These are phyloP conservation scores for Pygoscelis adeliae DNA, from an alignment of 2,113 vertebrate species.

Conservation along the genomic window DNA sequence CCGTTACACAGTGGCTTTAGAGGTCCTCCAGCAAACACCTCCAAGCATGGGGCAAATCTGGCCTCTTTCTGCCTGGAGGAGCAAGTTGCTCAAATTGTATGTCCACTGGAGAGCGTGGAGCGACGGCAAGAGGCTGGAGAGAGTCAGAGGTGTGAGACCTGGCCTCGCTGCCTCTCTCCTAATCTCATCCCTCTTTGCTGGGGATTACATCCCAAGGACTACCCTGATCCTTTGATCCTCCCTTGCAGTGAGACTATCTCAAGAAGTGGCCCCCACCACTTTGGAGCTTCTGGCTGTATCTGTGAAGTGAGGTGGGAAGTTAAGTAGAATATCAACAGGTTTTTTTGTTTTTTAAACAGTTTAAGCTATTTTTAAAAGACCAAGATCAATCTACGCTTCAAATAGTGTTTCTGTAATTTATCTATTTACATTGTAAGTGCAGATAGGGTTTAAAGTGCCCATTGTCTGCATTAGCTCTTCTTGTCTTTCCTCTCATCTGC, in stretches of 20 bases:
- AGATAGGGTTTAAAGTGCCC: not conserved
- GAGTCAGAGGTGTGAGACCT: not conserved
- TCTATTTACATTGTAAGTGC: not conserved
- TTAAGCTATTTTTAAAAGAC: not conserved
- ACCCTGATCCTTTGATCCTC: not conserved
- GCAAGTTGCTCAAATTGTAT: not conserved
- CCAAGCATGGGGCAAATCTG: fast-evolving
- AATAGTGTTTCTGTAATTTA: not conserved
- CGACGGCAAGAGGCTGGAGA: not conserved
- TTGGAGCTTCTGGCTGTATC: not conserved
- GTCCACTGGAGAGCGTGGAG: not conserved
- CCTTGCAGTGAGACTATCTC: not conserved
- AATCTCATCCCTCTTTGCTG: not conserved
- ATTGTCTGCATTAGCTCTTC: not conserved
- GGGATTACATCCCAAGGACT: not conserved
- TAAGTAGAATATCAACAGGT: not conserved
- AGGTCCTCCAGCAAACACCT: not conserved
- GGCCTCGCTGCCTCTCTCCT: not conserved
- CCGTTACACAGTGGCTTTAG: not conserved
- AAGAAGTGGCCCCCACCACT: not conserved
- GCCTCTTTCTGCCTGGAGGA: not conserved
- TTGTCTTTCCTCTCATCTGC: not conserved
- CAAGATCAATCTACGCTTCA: not conserved
- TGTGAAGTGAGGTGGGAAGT: not conserved
- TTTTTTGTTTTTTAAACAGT: not conserved